Conservation (phyloP, 2,797 vertebrate species). For the Otolemur crassicaudatus region DNA sequence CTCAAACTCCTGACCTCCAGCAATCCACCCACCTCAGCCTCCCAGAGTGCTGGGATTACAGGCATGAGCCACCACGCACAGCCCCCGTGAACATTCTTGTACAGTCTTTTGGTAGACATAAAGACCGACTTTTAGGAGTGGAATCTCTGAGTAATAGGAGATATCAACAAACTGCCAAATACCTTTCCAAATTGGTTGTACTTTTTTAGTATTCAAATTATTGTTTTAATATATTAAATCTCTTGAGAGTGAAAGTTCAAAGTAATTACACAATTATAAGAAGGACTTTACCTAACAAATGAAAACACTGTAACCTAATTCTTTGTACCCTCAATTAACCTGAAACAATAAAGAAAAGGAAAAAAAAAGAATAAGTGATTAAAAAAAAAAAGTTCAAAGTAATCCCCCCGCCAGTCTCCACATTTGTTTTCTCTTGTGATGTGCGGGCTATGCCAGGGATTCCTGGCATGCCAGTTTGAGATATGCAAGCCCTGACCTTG, state of each 20-base stretch:
- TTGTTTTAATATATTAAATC: not conserved
- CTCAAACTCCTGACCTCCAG: no score
- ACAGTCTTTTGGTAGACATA: not conserved
- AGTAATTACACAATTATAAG: not conserved
- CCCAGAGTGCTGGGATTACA: no score
- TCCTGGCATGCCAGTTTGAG: not conserved
- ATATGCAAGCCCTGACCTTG: not conserved
- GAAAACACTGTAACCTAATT: no score
- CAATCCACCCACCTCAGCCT: no score
- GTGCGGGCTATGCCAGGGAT: not conserved
- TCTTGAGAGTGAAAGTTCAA: slow-evolving; percentile 31
- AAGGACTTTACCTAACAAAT: no score
- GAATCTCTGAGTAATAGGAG: not conserved
- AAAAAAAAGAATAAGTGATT: no score
- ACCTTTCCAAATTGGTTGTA: not conserved
- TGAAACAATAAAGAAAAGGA: no score
- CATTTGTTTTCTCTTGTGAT: not conserved
- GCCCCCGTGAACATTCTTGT: not conserved
- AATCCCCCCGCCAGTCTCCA: not conserved
- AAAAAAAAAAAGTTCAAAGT: not conserved
- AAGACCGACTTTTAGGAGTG: not conserved
- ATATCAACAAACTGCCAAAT: not conserved
- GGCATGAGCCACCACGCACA: no score
- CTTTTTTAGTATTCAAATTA: slow-evolving; percentile 15
- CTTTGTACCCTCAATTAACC: no score